Conservation (phyloP, 2,113 vertebrate species). For the Cervus canadensis region DNA sequence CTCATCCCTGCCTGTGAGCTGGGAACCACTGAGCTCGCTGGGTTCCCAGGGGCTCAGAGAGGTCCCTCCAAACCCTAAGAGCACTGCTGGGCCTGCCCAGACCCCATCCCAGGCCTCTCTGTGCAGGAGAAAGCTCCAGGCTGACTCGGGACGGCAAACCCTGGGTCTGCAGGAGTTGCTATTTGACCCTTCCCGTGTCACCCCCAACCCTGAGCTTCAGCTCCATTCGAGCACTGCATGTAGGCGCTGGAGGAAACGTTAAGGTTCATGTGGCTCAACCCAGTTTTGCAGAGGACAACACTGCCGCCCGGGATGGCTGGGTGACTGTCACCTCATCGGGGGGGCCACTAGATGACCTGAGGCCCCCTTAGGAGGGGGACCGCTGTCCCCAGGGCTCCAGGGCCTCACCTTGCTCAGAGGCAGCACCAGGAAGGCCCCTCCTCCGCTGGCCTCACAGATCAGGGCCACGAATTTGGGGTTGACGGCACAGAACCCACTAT, state of each 20-base stretch:
- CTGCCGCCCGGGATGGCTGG: not conserved
- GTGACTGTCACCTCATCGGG: not conserved
- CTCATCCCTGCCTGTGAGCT: not conserved
- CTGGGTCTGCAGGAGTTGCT: not conserved
- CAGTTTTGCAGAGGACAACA: not conserved
- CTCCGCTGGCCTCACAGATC: constrained; percentile 92
- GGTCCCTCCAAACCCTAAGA: not conserved
- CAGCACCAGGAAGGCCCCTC: constrained; percentile 91
- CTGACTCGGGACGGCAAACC: not conserved
- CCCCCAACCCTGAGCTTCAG: not conserved
- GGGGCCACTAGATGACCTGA: not conserved
- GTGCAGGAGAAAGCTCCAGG: not conserved
- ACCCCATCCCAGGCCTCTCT: not conserved
- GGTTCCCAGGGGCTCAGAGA: not conserved
- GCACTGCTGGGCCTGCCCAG: not conserved
- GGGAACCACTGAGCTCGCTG: not conserved
- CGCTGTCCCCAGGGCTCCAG: not conserved
- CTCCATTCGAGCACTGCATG: not conserved
- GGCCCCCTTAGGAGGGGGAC: not conserved
- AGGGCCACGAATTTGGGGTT: constrained; percentile 94
- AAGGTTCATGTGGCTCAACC: not conserved
- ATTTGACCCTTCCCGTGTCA: not conserved
- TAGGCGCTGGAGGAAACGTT: not conserved
- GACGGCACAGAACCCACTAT: constrained; percentile 91
- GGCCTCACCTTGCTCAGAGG: constrained; percentile 87